A percentile compares a stretch with the other conserved stretches of the same genome.
Conservation (phyloP, 2,797 vertebrate species). For the Pangasius djambal region DNA sequence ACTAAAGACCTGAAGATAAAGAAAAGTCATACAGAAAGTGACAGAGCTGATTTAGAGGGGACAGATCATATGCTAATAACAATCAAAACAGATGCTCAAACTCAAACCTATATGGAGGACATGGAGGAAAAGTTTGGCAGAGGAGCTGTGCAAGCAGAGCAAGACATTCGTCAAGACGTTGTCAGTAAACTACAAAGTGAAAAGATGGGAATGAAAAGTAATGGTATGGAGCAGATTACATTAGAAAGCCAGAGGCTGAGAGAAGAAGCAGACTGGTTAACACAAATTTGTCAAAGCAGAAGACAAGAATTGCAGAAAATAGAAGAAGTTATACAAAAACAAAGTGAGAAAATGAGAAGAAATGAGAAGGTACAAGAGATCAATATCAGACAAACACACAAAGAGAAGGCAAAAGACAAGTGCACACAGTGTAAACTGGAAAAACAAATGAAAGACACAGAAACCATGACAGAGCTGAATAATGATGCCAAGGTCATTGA, state of each 20-base stretch:
- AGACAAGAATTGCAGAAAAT: neutral
- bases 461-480: conserved; percentile 9
- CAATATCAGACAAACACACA: neutral
- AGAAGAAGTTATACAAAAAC: conserved; percentile 10
- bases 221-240: neutral
- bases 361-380: neutral
- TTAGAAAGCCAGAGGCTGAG: neutral
- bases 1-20: neutral
- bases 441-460: conserved; percentile 3
- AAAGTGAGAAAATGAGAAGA: neutral
- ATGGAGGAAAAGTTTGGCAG: neutral
- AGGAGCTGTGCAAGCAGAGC: neutral
- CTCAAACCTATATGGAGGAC: neutral
- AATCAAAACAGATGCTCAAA: conserved; percentile 3
- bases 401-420: neutral
- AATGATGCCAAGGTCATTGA: neutral
- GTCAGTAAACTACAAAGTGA: neutral
- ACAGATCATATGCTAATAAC: neutral
- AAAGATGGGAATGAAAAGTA: neutral
- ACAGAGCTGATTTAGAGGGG: neutral
- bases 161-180: neutral
- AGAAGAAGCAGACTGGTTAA: conserved; percentile 1
- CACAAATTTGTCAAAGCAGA: conserved; percentile 2
- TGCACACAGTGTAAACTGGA: conserved; percentile 28
- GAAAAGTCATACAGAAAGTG: neutral